phyloP scores from a whole-genome alignment of 2,797 vertebrate species.

The Microctenopoma lineatum region DNA sequence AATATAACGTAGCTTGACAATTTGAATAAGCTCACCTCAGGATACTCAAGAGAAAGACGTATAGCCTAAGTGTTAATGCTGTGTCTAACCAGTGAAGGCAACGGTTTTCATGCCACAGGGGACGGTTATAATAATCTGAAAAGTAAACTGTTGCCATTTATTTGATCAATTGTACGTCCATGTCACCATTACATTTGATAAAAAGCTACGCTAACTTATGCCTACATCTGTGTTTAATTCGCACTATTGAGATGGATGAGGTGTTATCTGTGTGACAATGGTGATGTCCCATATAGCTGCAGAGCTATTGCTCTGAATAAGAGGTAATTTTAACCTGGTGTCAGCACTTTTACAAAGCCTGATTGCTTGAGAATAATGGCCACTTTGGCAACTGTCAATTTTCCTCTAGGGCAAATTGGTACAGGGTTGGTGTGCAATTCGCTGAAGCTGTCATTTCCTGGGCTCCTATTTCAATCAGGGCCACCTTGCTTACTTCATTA shows the following conservation, averaged over 20 bases:
- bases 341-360: constrained; percentile 67
- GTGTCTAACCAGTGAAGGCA: constrained; percentile 51
- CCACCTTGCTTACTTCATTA: constrained; percentile 74
- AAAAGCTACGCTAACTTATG: constrained; percentile 43
- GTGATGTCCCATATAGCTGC: constrained; percentile 16
- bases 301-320: constrained; percentile 24
- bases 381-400: constrained; percentile 75
- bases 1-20: constrained; percentile 60
- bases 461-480: constrained; percentile 71
- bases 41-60: constrained; percentile 9
- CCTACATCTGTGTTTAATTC: constrained; percentile 57
- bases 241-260: constrained; percentile 38
- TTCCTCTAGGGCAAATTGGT: constrained; percentile 65
- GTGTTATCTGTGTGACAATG: constrained; percentile 22
- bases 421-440: constrained; percentile 48
- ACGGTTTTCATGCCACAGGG: constrained; percentile 22
- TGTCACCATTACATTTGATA: constrained; percentile 37
- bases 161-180: constrained; percentile 44
- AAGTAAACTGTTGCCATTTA: constrained; percentile 28
- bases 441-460: constrained; percentile 67
- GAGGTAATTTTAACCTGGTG: constrained; percentile 50
- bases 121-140: constrained; percentile 39
- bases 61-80: constrained; percentile 38
- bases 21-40: constrained; percentile 62
- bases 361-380: constrained; percentile 71